Base-by-base conservation (phyloP, 2,113 vertebrate species). In the Erythrolamprus reginae region DNA sequence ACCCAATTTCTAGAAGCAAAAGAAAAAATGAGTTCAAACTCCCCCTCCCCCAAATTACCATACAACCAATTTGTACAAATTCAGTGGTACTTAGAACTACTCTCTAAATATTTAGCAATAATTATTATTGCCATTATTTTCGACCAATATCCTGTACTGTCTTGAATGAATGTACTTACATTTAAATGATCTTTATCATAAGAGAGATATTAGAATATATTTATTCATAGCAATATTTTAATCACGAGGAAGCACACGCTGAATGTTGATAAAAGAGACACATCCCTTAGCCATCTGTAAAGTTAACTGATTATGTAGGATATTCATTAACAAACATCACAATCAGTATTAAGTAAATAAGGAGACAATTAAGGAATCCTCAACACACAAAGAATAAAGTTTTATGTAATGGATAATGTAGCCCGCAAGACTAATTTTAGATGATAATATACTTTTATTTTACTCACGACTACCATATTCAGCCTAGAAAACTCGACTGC, bases 311-410 rank as follows among this genome's bases (percentile, higher is more conserved):
- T 94, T 89, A 91, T 10, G 48, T 90, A 23, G 33, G n/a, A 61
- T 50, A 50, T 47, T 77, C 56, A 82, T 33, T 50, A 89, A 47
- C 50, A 92, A 89, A 50, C 52, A 91, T 15, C 53, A 86, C 38
- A 55, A 92, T 82, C 45, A 82, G 82, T 89, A 85, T 61, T 56
- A 48, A 42, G 61, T 86, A 89, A 89, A 84, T 77, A 89, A 26
- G 93, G 84, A 91, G 88, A 53, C 47, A 91, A 70, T 90, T 89
- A 90, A 92, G 90, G 92, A 83, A 47, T 87, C 6, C 53, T 26
- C 52, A 56, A 58, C 5, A 87, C 33, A 8, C 88, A 50, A 90
- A 53, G 5, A 61, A 84, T 90, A 93, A 53, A 90, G 45, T 10
- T 38, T 47, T 53, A 28, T 85, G 86, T 17, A 33, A 28, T 83